These are phyloP conservation scores for Pangasius krempfi DNA, from an alignment of 2,797 vertebrate genomes.

Conservation along the genomic window DNA sequence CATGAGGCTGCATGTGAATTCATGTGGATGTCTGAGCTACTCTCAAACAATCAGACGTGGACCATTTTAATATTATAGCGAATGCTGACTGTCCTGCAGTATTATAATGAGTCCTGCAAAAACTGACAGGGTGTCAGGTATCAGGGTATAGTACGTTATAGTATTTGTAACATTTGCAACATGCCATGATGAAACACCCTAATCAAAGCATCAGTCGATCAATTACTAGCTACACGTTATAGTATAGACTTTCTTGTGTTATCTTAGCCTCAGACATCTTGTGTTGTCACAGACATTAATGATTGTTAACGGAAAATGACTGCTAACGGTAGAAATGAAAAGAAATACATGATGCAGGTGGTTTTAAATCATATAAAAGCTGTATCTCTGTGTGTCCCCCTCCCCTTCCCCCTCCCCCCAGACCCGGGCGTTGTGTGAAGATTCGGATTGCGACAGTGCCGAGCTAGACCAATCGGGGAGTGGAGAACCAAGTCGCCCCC, in stretches of 20 bases:
- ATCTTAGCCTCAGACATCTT: background rate
- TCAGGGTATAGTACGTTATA: background rate
- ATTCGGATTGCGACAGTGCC: conserved; percentile 91
- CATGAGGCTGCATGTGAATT: background rate
- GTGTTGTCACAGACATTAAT: background rate
- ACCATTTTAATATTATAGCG: background rate
- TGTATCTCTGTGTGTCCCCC: conserved; percentile 7
- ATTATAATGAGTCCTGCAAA: background rate
- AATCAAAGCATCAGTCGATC: background rate
- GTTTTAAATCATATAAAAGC: background rate
- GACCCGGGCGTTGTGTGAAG: conserved; percentile 80
- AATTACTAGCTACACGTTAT: background rate
- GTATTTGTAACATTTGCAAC: background rate
- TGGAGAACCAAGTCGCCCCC: conserved; percentile 83
- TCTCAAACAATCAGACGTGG: background rate
- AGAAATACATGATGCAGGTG: background rate
- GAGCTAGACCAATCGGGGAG: conserved; percentile 90
- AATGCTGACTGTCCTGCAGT: background rate
- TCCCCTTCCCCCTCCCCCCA: conserved; percentile 39
- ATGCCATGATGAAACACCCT: background rate
- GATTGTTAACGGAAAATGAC: background rate
- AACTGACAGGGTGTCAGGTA: too few relatives aligned
- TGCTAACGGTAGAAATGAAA: background rate
- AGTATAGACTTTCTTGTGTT: background rate
- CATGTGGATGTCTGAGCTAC: background rate